Conservation (phyloP, 2,113 vertebrate species). For the Herpailurus yagouaroundi region DNA sequence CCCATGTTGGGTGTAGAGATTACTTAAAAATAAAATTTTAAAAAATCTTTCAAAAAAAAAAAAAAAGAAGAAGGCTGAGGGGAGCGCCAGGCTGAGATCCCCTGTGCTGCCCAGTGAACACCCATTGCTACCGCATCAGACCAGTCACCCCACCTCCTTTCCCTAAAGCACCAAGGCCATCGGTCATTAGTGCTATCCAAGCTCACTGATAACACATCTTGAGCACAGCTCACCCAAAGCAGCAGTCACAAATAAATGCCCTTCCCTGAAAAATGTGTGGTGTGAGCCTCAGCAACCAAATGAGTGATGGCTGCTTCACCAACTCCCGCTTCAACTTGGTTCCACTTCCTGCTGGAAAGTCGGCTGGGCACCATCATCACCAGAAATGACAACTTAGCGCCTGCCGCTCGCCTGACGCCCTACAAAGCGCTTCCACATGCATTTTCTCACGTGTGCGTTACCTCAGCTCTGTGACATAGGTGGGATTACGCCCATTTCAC, state of each 20-base stretch:
- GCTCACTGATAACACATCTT: accelerated
- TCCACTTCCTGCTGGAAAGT: neutral
- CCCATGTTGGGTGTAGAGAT: neutral
- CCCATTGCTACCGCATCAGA: accelerated
- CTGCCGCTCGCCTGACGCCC: accelerated
- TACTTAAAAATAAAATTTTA: neutral
- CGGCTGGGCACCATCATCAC: accelerated
- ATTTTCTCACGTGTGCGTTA: neutral
- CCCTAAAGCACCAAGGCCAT: neutral
- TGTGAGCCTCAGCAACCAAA: neutral
- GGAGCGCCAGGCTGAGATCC: neutral
- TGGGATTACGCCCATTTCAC: neutral
- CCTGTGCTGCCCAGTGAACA: neutral
- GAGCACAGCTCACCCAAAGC: neutral
- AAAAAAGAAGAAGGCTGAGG: neutral
- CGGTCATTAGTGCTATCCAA: accelerated
- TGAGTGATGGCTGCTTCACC: accelerated
- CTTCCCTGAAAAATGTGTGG: neutral
- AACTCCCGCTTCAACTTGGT: neutral
- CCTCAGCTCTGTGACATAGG: neutral
- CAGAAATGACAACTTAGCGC: accelerated
- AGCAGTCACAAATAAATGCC: neutral
- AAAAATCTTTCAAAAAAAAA: neutral
- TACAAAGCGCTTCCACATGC: accelerated
- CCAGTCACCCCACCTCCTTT: neutral